A percentile compares a stretch with the other conserved stretches of the same genome.
phyloP scores from a whole-genome alignment of 2,797 vertebrate genomes.

The Neostethus bicornis region DNA sequence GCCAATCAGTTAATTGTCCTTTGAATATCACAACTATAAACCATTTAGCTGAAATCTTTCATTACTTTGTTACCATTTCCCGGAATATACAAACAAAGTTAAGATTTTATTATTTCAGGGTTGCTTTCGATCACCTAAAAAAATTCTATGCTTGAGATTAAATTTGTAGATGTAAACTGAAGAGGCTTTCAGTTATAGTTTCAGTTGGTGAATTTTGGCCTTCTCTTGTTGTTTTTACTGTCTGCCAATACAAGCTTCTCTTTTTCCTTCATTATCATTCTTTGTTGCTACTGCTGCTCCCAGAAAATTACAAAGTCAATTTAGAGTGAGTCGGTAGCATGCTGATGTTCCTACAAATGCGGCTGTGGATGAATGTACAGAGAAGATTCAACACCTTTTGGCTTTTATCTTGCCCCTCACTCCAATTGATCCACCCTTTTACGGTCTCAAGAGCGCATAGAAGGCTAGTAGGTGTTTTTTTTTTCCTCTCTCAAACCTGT shows the following conservation, averaged over 20 bases:
- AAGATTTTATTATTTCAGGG: not conserved
- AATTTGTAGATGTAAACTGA: constrained; percentile 17
- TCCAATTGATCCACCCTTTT: constrained; percentile 4
- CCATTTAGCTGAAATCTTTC: too few species aligned
- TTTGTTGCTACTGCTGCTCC: constrained; percentile 21
- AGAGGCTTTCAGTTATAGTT: constrained; percentile 8
- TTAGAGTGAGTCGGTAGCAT: constrained; percentile 48
- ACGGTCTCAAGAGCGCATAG: not conserved
- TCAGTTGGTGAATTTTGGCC: constrained; percentile 22
- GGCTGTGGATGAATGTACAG: constrained; percentile 13
- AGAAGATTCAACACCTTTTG: constrained; percentile 35
- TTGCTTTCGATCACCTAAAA: not conserved
- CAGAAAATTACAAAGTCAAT: constrained; percentile 59
- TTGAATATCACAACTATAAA: too few species aligned
- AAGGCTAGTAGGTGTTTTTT: constrained; percentile 8
- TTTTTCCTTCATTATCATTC: constrained; percentile 46
- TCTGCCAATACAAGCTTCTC: not conserved
- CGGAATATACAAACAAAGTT: not conserved
- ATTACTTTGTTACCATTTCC: too few species aligned
- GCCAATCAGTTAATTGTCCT: too few species aligned
- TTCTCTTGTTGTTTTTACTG: constrained; percentile 5
- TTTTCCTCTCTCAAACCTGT: constrained; percentile 30
- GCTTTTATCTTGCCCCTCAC: constrained; percentile 48
- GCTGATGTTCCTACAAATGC: constrained; percentile 38
- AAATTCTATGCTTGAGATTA: constrained; percentile 1